These are phyloP conservation scores for Muscina levida DNA, from an alignment of 2,888 invertebrate species.

Conservation along the genomic window DNA sequence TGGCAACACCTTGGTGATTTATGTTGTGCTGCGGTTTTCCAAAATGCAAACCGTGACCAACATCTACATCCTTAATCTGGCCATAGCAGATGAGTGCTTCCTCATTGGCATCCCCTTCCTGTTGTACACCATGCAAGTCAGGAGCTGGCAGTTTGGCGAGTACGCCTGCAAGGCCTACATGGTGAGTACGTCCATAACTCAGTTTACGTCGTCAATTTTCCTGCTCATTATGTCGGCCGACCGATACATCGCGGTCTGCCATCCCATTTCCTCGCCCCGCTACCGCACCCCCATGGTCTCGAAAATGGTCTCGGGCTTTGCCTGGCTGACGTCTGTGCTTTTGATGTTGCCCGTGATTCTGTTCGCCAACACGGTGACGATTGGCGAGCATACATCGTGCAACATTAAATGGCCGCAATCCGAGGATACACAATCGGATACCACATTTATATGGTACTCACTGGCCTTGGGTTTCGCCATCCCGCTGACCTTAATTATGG, in stretches of 20 bases:
- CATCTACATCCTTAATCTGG: constrained; percentile 95
- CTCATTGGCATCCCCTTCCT: constrained; percentile 94
- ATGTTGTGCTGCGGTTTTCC: constrained; percentile 92
- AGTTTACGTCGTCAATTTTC: constrained; percentile 95
- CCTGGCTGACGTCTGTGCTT: constrained; percentile 92
- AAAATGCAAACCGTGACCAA: constrained; percentile 98
- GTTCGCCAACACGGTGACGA: constrained; percentile 87
- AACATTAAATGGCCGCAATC: constrained; percentile 91
- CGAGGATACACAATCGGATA: constrained; percentile 83
- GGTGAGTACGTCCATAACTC: constrained; percentile 94
- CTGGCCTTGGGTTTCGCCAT: constrained; percentile 93
- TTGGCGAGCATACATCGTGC: constrained; percentile 83
- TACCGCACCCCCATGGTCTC: constrained; percentile 93
- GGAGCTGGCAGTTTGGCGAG: constrained; percentile 92
- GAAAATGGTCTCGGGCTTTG: constrained; percentile 89
- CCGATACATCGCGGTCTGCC: constrained; percentile 95
- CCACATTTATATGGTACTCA: constrained; percentile 93
- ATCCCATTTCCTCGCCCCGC: constrained; percentile 93
- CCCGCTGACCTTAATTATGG: constrained; percentile 90
- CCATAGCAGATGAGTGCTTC: constrained; percentile 95
- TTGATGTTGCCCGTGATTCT: constrained; percentile 94
- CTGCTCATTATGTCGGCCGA: constrained; percentile 96
- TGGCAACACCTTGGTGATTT: constrained; percentile 94
- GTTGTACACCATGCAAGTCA: constrained; percentile 87
- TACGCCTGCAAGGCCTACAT: constrained; percentile 95